A percentile compares a stretch with the other conserved stretches of the same genome.
Conservation (phyloP, 1,140 invertebrate genomes). For the Drosophila tsacasi region DNA sequence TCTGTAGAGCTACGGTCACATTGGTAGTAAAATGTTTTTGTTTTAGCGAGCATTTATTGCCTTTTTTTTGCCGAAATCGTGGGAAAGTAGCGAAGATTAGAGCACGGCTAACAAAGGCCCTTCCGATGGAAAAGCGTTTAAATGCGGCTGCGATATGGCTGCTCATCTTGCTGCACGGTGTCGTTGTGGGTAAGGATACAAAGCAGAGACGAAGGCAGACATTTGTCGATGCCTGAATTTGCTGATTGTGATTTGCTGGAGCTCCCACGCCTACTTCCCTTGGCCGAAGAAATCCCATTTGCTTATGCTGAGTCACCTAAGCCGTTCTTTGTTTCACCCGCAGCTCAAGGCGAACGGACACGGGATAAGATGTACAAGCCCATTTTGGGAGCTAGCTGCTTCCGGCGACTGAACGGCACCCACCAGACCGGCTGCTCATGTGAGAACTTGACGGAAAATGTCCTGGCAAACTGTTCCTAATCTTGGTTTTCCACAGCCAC, state of each 20-base stretch:
- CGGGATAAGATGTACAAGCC: slow-evolving; percentile 93
- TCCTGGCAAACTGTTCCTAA: not conserved
- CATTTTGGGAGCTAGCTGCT: slow-evolving; percentile 92
- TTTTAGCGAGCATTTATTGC: slow-evolving; percentile 22
- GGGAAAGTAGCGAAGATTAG: slow-evolving; percentile 12
- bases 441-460: slow-evolving; percentile 86
- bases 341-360: slow-evolving; percentile 86
- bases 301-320: slow-evolving; percentile 54
- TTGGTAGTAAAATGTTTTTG: slow-evolving; percentile 26
- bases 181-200: slow-evolving; percentile 33
- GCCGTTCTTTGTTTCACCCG: slow-evolving; percentile 13
- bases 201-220: not conserved
- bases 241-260: not conserved
- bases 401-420: slow-evolving; percentile 95
- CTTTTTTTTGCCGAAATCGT: slow-evolving; percentile 4
- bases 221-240: not conserved
- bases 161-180: slow-evolving; percentile 47
- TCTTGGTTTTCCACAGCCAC: slow-evolving; percentile 85
- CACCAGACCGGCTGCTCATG: slow-evolving; percentile 97
- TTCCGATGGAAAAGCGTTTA: slow-evolving; percentile 51
- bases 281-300: not conserved
- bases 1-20: not conserved
- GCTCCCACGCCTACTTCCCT: slow-evolving; percentile 14
- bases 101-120: slow-evolving; percentile 6
- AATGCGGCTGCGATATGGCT: slow-evolving; percentile 61